Conservation (phyloP, 2,797 vertebrate species). For the Tauraco hartlaubi region DNA sequence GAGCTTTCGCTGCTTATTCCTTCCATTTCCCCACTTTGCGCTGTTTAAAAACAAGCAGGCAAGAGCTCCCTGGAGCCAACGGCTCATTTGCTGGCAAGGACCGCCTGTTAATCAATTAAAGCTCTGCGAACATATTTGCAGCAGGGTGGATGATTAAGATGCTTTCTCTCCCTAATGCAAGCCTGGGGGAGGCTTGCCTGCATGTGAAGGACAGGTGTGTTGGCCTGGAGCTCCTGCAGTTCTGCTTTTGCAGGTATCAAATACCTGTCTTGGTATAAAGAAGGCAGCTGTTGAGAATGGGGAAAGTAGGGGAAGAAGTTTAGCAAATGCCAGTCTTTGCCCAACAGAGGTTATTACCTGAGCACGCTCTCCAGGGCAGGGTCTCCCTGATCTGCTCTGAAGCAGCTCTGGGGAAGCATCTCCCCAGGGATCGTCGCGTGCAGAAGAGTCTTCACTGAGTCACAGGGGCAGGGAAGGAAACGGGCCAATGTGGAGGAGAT, state of each 20-base stretch:
- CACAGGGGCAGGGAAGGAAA: not conserved
- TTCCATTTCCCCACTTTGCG: slow-evolving; percentile 56
- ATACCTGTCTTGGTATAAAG: not conserved
- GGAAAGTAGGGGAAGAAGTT: not conserved
- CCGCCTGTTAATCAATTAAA: slow-evolving; percentile 72
- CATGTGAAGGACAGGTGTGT: not conserved
- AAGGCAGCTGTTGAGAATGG: not conserved
- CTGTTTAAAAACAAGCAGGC: slow-evolving; percentile 72
- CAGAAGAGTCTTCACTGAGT: not conserved
- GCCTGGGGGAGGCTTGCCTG: not conserved
- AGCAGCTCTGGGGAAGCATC: not conserved
- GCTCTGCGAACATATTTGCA: not conserved
- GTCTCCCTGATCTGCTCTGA: not conserved
- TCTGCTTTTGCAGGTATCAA: not conserved
- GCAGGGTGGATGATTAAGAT: slow-evolving; percentile 57
- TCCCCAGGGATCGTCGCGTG: fast-evolving
- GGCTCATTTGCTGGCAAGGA: slow-evolving; percentile 53
- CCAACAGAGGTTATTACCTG: not conserved
- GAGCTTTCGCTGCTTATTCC: slow-evolving; percentile 34
- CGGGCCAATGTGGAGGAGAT: not conserved
- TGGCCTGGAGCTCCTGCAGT: not conserved
- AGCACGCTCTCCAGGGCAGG: not conserved
- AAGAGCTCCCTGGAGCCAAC: slow-evolving; percentile 63
- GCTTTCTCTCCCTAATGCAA: slow-evolving; percentile 19
- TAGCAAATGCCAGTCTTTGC: not conserved